A percentile compares a stretch with the other conserved stretches of the same genome.
Evolutionary conservation across 2,113 vertebrate genomes (phyloP).

Genomic region (Holacanthus passer): DNA sequence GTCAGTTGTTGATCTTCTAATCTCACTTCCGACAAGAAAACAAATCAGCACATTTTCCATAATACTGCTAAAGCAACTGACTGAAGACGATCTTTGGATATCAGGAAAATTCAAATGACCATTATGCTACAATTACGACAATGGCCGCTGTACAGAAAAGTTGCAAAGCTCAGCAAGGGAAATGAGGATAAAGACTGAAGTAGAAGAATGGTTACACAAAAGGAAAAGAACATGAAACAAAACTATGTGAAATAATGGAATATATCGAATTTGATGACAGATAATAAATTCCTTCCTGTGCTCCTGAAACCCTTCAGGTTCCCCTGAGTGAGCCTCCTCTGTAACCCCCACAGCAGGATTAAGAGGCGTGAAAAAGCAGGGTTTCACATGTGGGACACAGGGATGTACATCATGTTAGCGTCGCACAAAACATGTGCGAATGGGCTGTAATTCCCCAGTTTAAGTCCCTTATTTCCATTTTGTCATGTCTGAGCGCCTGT

Average conservation of each 20-base stretch:
- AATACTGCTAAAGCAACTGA: neutral
- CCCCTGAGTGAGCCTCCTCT: slow-evolving; percentile 51
- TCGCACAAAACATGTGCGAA: slow-evolving; percentile 68
- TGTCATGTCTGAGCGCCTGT: slow-evolving; percentile 83
- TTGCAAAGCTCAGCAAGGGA: neutral
- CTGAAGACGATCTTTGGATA: neutral
- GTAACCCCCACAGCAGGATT: slow-evolving; percentile 61
- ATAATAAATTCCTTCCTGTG: slow-evolving; percentile 57
- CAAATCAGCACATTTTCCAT: neutral
- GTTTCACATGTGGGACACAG: slow-evolving; percentile 66
- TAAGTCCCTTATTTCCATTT: slow-evolving; percentile 84
- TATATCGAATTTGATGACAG: slow-evolving; percentile 29
- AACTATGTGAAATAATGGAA: slow-evolving; percentile 47
- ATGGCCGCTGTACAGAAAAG: neutral
- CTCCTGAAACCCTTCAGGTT: slow-evolving; percentile 52
- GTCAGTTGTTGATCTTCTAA: too few relatives aligned
- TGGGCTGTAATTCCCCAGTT: slow-evolving; percentile 78
- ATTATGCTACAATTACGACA: neutral
- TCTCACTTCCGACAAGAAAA: neutral
- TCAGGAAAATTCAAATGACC: neutral
- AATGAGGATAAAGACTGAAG: neutral
- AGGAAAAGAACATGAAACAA: slow-evolving; percentile 40
- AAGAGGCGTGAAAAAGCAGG: slow-evolving; percentile 70
- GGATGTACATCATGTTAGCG: slow-evolving; percentile 70
- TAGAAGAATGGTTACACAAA: slow-evolving; percentile 9